These are phyloP conservation scores for Epinephelus awoara DNA, from an alignment of 2,797 vertebrate species.

Conservation along the genomic window DNA sequence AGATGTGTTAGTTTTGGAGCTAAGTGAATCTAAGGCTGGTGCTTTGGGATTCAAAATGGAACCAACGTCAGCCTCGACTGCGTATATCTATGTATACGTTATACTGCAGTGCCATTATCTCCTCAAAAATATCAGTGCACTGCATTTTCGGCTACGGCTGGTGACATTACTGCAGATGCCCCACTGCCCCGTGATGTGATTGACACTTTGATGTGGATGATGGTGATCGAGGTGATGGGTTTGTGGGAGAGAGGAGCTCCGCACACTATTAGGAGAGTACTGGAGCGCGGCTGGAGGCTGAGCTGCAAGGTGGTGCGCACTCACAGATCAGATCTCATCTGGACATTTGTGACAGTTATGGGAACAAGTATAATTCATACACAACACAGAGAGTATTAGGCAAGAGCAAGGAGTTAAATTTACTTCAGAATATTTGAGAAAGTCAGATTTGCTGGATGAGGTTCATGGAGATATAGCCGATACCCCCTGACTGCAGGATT, in stretches of 20 bases:
- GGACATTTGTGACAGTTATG: slow-evolving; percentile 48
- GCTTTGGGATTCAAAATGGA: background rate
- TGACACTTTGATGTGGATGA: slow-evolving; percentile 69
- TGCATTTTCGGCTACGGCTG: slow-evolving; percentile 19
- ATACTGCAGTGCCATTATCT: slow-evolving; percentile 7
- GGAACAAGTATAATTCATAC: slow-evolving; percentile 53
- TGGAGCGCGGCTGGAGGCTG: slow-evolving; percentile 33
- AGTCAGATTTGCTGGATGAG: slow-evolving; percentile 26
- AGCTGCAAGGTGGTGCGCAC: slow-evolving; percentile 25
- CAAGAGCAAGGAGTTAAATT: slow-evolving; percentile 30
- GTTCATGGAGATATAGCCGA: slow-evolving; percentile 35
- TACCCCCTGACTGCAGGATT: slow-evolving; percentile 33
- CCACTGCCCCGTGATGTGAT: slow-evolving; percentile 50
- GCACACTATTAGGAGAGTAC: slow-evolving; percentile 36
- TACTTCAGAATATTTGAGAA: slow-evolving; percentile 34
- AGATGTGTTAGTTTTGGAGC: background rate
- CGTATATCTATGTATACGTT: background rate
- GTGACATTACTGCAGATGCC: slow-evolving; percentile 40
- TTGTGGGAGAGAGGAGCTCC: slow-evolving; percentile 28
- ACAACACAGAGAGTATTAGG: slow-evolving; percentile 17
- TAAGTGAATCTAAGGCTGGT: background rate
- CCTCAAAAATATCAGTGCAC: background rate
- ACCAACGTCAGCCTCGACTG: background rate
- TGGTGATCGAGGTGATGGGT: slow-evolving; percentile 58
- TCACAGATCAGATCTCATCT: slow-evolving; percentile 52